Evolutionary conservation across 2,113 vertebrate species (phyloP).

Genomic region (Lophura nycthemera): DNA sequence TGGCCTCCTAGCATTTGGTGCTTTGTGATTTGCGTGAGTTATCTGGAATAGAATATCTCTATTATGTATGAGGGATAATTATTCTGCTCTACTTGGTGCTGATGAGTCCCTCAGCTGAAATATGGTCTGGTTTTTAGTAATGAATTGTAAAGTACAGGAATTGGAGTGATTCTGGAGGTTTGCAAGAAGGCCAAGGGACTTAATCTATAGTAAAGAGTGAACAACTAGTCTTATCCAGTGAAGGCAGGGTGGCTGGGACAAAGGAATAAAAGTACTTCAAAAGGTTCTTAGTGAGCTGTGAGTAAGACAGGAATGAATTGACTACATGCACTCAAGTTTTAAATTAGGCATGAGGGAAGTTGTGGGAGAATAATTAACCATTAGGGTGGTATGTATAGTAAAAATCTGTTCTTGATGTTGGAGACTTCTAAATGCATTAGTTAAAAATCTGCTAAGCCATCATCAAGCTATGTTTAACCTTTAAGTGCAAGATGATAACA

Average conservation of each 20-base stretch:
- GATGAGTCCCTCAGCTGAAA: slow-evolving; percentile 28
- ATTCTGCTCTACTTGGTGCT: slow-evolving; percentile 8
- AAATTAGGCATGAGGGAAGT: background rate
- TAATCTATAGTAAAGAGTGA: background rate
- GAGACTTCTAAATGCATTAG: background rate
- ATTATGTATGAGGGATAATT: background rate
- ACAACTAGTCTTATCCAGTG: background rate
- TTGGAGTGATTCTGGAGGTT: background rate
- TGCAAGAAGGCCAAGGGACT: background rate
- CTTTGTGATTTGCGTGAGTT: background rate
- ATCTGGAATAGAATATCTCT: background rate
- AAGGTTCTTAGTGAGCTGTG: background rate
- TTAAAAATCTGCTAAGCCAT: background rate
- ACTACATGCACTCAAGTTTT: background rate
- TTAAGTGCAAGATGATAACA: background rate
- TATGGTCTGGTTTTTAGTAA: background rate
- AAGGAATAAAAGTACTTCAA: background rate
- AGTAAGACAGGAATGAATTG: background rate
- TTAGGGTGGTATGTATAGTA: background rate
- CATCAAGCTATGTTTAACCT: background rate
- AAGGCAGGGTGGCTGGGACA: background rate
- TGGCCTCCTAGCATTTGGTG: background rate
- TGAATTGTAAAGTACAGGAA: background rate
- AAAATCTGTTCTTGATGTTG: background rate
- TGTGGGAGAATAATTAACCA: background rate